Evolutionary conservation across 2,888 invertebrate genomes (phyloP), one percentile per base, ranked within the genome.

Genomic region (Oxytorus armatus): DNA sequence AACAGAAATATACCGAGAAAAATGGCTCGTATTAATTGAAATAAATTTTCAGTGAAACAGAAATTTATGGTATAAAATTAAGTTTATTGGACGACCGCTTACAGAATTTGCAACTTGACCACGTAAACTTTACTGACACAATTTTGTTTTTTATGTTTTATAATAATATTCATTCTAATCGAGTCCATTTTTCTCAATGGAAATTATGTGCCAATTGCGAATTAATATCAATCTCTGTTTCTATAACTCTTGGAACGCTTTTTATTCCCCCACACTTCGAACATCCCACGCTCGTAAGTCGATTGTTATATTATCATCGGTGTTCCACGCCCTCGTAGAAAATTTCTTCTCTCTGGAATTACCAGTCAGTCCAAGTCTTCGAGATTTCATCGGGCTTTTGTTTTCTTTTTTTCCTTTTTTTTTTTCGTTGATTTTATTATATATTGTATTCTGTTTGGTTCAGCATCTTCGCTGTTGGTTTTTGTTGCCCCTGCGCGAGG

Each of bases 401-500:
- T 75, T 86, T 82, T 81, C 85, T 39, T 42, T 47, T 47, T 29
- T 14, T 47, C 74, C 53, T 29, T 75, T 82, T 82, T 79, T 78
- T 82, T 53, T 74, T 61, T 78, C 69, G 65, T 81, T 78, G 77
- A 85, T 82, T 83, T 80, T 63, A 75, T 73, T 75, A 83, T 77
- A 59, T 86, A 84, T 82, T 88, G 87, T 85, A 88, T 85, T 87
- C 86, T 90, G 84, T 91, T 90, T 90, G 87, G 89, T 89, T 90
- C 91, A 90, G 89, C 89, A 87, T 84, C 89, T 81, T 73, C 49
- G 69, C 73, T 84, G 82, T 88, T 89, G 89, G 89, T 89, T 90
- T 89, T 86, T 89, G 76, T 90, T 89, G 83, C 84, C 85, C 86
- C 57, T 57, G 55, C 87, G 84, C 88, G 86, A 86, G 88, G 88